Conservation (phyloP, 2,797 vertebrate genomes). For the Schizothorax lantsangensis region DNA sequence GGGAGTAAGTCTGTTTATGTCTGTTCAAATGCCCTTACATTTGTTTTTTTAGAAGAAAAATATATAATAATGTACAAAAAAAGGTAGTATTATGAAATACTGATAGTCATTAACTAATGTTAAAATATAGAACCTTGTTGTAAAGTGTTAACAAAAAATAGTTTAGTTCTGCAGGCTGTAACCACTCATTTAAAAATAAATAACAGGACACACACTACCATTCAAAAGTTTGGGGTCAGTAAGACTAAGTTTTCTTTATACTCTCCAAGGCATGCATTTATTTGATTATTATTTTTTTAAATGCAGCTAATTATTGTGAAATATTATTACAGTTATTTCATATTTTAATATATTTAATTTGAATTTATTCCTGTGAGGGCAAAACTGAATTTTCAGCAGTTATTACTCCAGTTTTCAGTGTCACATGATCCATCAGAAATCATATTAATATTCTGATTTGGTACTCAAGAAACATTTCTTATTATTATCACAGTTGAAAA, state of each 20-base stretch:
- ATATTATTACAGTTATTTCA: not conserved
- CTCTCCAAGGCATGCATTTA: not conserved
- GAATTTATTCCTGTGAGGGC: not conserved
- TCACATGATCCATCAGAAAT: not conserved
- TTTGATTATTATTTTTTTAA: not conserved
- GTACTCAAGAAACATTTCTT: not conserved
- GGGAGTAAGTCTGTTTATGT: constrained; percentile 83
- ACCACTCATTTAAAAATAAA: not conserved
- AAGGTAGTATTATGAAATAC: not conserved
- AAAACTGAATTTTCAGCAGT: not conserved
- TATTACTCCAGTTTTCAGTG: not conserved
- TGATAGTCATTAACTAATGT: not conserved
- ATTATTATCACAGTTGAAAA: not conserved
- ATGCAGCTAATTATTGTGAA: not conserved
- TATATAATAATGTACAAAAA: not conserved
- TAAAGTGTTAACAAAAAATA: not conserved
- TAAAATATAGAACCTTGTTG: not conserved
- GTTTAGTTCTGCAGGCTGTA: not conserved
- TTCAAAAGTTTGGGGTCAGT: not conserved
- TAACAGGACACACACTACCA: not conserved
- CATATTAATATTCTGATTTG: not conserved
- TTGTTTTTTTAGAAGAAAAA: not conserved
- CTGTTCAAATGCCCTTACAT: not conserved
- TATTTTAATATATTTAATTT: not conserved
- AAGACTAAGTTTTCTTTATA: not conserved